These are phyloP conservation scores for Podabrus alpinus DNA, from an alignment of 2,888 invertebrate species.

Conservation along the genomic window DNA sequence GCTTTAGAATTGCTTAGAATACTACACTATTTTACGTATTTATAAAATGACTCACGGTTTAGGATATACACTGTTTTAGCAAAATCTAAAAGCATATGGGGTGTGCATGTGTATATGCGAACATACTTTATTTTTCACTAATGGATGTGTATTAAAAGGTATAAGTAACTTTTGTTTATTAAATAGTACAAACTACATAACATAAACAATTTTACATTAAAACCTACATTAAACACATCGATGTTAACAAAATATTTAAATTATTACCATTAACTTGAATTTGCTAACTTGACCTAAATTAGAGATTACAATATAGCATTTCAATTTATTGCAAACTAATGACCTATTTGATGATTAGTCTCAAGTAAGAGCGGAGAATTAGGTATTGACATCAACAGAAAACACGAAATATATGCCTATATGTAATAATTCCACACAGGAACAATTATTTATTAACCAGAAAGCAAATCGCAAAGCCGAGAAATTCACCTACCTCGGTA, in stretches of 20 bases:
- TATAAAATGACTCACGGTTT: neutral
- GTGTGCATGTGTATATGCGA: neutral
- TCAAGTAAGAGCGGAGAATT: no score
- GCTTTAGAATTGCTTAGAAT: neutral
- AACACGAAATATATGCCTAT: no score
- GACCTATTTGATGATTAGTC: no score
- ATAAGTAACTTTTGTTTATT: neutral
- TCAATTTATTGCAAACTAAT: neutral
- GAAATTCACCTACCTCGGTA: no score
- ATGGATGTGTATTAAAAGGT: neutral
- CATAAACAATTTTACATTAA: neutral
- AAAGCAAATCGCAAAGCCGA: no score
- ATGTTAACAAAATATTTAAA: neutral
- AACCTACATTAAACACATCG: neutral
- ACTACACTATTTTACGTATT: neutral
- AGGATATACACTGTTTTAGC: neutral
- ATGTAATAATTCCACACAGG: no score
- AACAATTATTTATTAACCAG: no score
- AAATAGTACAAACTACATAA: neutral
- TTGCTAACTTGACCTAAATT: neutral
- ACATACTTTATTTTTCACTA: neutral
- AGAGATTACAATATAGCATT: neutral
- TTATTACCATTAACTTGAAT: neutral
- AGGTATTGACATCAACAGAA: no score
- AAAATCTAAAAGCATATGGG: neutral